A percentile compares a stretch with the other conserved stretches of the same genome.
These are phyloP conservation scores for Rhizomys pruinosus DNA, from an alignment of 2,113 vertebrate species.

Conservation along the genomic window DNA sequence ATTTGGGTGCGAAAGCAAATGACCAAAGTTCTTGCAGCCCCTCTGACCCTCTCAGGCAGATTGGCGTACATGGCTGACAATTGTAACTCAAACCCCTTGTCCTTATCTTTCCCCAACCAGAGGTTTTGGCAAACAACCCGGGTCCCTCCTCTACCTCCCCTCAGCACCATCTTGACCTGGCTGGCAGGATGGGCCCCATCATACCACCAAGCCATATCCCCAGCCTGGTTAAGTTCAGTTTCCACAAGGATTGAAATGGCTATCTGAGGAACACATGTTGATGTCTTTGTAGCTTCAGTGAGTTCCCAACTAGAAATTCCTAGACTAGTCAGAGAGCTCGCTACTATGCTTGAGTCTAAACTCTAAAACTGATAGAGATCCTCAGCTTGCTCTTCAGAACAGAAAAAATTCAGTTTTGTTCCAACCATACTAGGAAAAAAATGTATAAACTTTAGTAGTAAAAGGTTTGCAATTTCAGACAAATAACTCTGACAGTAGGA, in stretches of 20 bases:
- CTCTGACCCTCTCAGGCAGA: no score
- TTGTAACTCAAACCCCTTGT: no score
- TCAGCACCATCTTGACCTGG: no score
- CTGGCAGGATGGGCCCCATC: no score
- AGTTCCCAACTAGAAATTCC: neutral
- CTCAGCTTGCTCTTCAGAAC: constrained; percentile 11
- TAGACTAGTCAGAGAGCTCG: neutral
- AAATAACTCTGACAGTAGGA: neutral
- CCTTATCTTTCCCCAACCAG: no score
- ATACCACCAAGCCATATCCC: neutral
- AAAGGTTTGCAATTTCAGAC: neutral
- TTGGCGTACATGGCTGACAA: no score
- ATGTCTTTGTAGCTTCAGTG: neutral
- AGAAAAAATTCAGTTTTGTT: neutral
- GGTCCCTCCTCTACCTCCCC: no score
- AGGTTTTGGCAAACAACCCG: no score
- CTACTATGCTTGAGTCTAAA: neutral
- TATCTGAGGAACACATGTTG: neutral
- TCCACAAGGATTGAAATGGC: neutral
- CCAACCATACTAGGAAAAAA: constrained; percentile 18
- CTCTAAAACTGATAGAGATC: constrained; percentile 25
- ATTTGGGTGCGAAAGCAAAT: no score
- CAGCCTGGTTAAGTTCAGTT: neutral
- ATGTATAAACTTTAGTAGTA: neutral
- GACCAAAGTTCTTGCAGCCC: no score